Percentiles rank a stretch among this genome's conserved stretches.
phyloP scores from a whole-genome alignment of 2,113 vertebrate genomes.

The Bungarus multicinctus region DNA sequence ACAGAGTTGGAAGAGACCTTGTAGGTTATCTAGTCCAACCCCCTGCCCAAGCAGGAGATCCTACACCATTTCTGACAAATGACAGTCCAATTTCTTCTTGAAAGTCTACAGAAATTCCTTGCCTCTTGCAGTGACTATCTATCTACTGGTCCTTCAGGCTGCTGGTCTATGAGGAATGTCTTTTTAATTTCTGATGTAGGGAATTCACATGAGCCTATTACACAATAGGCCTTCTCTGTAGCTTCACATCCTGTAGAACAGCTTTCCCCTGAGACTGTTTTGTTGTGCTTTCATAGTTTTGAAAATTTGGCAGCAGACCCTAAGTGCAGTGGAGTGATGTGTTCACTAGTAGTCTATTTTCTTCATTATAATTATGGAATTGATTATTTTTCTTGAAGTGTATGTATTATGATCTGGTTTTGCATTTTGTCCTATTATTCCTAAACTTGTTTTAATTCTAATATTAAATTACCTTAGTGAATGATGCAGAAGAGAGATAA shows the following conservation, averaged over 20 bases:
- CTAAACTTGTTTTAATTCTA: background rate
- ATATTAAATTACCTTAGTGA: background rate
- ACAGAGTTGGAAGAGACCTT: no score
- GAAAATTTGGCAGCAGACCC: background rate
- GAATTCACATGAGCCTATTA: background rate
- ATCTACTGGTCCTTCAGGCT: background rate
- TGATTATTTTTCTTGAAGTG: background rate
- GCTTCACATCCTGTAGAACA: background rate
- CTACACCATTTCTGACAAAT: no score
- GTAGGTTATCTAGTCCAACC: no score
- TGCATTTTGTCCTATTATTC: background rate
- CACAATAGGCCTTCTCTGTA: background rate
- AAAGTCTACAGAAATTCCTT: background rate
- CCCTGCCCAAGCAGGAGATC: no score
- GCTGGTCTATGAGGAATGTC: background rate
- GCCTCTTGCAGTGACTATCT: background rate
- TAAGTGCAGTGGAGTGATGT: background rate
- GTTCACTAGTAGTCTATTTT: background rate
- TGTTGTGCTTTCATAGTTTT: background rate
- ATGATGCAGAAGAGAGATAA: background rate
- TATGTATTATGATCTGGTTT: background rate
- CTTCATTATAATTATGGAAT: background rate
- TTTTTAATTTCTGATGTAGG: background rate
- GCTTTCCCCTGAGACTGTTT: background rate
- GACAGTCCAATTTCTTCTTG: no score